Evolutionary conservation across 2,113 vertebrate genomes (phyloP).

Genomic region (Polypterus bichir): DNA sequence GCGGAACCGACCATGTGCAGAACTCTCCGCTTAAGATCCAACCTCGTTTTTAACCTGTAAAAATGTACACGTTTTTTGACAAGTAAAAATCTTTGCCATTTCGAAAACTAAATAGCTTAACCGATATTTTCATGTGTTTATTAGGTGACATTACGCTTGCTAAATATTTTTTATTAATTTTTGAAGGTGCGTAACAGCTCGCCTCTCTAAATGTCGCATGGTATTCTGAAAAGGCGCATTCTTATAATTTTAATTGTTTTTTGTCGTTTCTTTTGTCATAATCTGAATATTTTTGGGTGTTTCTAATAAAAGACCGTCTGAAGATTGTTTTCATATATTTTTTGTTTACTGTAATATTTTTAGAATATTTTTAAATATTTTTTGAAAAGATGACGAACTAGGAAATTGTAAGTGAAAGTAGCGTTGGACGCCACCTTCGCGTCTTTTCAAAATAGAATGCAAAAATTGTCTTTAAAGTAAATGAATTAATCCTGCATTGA

Average conservation of each 20-base stretch:
- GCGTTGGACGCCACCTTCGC: conserved; percentile 78
- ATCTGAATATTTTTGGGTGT: conserved; percentile 10
- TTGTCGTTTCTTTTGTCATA: not conserved
- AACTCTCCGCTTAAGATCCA: not conserved
- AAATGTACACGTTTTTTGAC: no score
- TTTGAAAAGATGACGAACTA: conserved; percentile 98
- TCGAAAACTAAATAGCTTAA: no score
- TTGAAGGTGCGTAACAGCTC: conserved; percentile 35
- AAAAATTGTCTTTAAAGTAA: not conserved
- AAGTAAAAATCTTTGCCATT: no score
- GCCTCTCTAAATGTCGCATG: conserved; percentile 35
- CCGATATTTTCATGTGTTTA: conserved; percentile 52
- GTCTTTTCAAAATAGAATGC: conserved; percentile 53
- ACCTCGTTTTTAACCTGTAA: no score
- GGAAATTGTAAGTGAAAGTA: conserved; percentile 59
- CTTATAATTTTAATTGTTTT: conserved; percentile 30
- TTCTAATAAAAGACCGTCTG: conserved; percentile 28
- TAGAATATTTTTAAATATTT: conserved; percentile 87
- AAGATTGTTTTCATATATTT: conserved; percentile 41
- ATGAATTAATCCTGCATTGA: no score
- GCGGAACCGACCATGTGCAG: conserved; percentile 14
- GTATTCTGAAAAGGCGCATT: conserved; percentile 21
- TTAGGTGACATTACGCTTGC: conserved; percentile 13
- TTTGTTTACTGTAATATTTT: conserved; percentile 48
- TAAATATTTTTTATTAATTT: conserved; percentile 74